phyloP scores from a whole-genome alignment of 2,113 vertebrate species.

The Lepisosteus osseus region DNA sequence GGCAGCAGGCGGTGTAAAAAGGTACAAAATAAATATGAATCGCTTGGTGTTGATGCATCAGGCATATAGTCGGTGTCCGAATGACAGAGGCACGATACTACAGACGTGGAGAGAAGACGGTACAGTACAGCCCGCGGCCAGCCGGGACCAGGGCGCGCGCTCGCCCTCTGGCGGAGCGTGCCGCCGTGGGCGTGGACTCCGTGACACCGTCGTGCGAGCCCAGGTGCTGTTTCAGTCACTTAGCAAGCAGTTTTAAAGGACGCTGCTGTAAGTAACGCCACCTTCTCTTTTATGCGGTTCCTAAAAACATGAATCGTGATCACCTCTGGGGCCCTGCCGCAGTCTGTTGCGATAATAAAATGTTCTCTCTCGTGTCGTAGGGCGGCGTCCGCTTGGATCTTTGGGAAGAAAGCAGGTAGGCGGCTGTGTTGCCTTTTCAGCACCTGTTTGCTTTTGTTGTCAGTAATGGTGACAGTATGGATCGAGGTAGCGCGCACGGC shows the following conservation, averaged over 20 bases:
- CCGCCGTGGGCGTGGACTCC: constrained; percentile 49
- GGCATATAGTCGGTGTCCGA: no score
- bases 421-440: constrained; percentile 23
- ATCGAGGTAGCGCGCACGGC: no score
- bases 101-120: no score
- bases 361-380: constrained; percentile 34
- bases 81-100: no score
- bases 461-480: not conserved
- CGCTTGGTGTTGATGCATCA: no score
- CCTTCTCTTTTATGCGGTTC: not conserved
- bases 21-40: no score
- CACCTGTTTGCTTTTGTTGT: constrained; percentile 19
- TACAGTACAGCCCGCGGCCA: no score
- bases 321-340: no score
- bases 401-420: constrained; percentile 46
- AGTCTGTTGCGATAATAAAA: no score
- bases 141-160: constrained; percentile 19
- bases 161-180: constrained; percentile 32
- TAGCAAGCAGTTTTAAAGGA: constrained; percentile 65
- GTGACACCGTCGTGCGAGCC: constrained; percentile 7
- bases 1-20: no score
- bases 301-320: no score
- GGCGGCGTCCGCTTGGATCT: constrained; percentile 73
- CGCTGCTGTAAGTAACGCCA: constrained; percentile 70
- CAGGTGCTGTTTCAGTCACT: constrained; percentile 46